A percentile compares a stretch with the other conserved stretches of the same genome.
Evolutionary conservation across 2,888 invertebrate genomes (phyloP).

Genomic region (Monoplex corrugatus): DNA sequence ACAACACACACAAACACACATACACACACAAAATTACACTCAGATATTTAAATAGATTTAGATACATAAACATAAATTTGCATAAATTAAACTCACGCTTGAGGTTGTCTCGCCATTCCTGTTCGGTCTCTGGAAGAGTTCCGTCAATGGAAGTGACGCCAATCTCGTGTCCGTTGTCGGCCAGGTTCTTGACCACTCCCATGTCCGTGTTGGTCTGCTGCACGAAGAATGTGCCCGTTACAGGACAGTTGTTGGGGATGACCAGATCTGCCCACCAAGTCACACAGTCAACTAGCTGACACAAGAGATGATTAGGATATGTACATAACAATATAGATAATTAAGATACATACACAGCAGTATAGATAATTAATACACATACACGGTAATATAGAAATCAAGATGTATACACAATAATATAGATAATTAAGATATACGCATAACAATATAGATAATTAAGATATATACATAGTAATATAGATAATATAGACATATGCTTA

Average conservation of each 20-base stretch:
- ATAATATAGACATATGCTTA: too few species aligned
- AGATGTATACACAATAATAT: too few species aligned
- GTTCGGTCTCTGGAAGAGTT: slow-evolving; percentile 56
- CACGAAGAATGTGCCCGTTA: slow-evolving; percentile 66
- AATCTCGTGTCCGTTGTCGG: slow-evolving; percentile 65
- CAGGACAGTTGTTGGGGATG: slow-evolving; percentile 69
- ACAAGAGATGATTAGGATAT: too few species aligned
- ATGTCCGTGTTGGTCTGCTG: slow-evolving; percentile 61
- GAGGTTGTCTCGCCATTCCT: slow-evolving; percentile 59
- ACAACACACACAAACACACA: slow-evolving; percentile 19
- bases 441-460: too few species aligned
- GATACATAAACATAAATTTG: neutral
- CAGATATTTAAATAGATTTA: slow-evolving; percentile 18
- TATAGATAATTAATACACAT: too few species aligned
- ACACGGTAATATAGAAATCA: too few species aligned
- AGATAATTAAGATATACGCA: too few species aligned
- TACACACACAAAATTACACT: slow-evolving; percentile 19
- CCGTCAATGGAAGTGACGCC: slow-evolving; percentile 64
- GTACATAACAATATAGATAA: too few species aligned
- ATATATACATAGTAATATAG: too few species aligned
- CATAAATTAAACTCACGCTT: slow-evolving; percentile 57
- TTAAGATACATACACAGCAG: too few species aligned
- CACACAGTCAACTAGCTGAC: too few species aligned
- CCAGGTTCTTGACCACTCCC: slow-evolving; percentile 57
- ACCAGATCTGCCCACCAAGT: slow-evolving; percentile 38